Conservation (phyloP, 2,797 vertebrate genomes). For the Chelon labrosus region DNA sequence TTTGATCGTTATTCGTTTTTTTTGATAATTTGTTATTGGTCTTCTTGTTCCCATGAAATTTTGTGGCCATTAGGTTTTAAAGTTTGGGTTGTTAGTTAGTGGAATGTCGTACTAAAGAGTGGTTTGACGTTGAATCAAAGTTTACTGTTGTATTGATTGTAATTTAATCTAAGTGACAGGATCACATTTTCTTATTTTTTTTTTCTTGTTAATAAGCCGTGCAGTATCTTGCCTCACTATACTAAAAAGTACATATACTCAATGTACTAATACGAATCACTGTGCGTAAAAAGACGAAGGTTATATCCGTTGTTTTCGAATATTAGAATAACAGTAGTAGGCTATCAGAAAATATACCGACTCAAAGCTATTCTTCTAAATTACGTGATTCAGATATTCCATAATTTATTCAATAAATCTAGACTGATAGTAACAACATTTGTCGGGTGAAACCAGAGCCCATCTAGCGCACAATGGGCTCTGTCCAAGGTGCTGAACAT, state of each 20-base stretch:
- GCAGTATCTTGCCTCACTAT: background rate
- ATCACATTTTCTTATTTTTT: no score
- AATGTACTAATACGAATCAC: background rate
- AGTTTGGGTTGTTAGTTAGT: background rate
- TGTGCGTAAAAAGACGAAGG: background rate
- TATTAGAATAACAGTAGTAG: background rate
- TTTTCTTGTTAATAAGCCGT: background rate
- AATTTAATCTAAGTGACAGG: background rate
- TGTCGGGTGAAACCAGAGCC: background rate
- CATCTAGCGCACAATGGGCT: background rate
- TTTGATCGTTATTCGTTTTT: background rate
- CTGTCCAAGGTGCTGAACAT: constrained; percentile 65
- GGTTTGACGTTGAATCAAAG: background rate
- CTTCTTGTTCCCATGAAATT: background rate
- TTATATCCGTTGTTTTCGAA: background rate
- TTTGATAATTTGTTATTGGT: background rate
- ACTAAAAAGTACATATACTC: no score
- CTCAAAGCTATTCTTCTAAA: background rate
- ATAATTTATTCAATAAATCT: background rate
- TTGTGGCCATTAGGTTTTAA: background rate
- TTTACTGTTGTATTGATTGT: background rate
- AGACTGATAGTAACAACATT: background rate
- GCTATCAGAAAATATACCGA: background rate
- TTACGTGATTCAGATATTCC: background rate
- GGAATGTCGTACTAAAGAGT: background rate